Percentiles rank a stretch among this genome's conserved stretches.
Evolutionary conservation across 35 echinoderm and acorn worm genomes (phyloP).

Genomic region (Apostichopus californicus): DNA sequence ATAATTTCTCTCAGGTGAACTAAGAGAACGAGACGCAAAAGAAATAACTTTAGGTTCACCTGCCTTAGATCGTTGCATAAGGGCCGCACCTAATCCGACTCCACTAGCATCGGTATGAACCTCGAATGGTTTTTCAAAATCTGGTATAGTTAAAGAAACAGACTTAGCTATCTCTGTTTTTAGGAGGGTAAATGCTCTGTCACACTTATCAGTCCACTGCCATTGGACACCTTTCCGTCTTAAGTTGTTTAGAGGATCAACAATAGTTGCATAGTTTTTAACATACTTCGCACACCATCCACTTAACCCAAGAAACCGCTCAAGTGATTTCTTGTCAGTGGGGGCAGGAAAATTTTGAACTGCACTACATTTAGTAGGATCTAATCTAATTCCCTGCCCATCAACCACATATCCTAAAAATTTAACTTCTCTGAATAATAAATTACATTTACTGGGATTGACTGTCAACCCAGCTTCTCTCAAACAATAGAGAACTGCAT

Average conservation of each 20-base stretch:
- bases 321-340: too few relatives aligned
- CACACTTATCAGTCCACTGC: too few relatives aligned
- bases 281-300: too few relatives aligned
- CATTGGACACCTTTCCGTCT: too few relatives aligned
- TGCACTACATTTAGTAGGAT: too few relatives aligned
- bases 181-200: too few relatives aligned
- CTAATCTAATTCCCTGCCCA: too few relatives aligned
- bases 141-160: not conserved
- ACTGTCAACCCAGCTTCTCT: not conserved
- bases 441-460: constrained; percentile 16
- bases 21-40: not conserved
- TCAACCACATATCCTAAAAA: not conserved
- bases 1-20: not conserved
- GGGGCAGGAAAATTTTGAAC: too few relatives aligned
- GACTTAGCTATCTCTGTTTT: not conserved
- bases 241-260: too few relatives aligned
- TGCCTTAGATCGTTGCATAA: not conserved
- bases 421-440: not conserved
- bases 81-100: not conserved
- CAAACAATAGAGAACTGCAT: not conserved
- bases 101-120: constrained; percentile 44
- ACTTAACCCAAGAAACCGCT: too few relatives aligned
- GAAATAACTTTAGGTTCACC: constrained; percentile 7
- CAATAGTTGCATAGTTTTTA: too few relatives aligned
- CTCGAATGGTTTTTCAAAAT: constrained; percentile 25